These are phyloP conservation scores for Euplagia quadripunctaria DNA, from an alignment of 2,888 invertebrate species.

Conservation along the genomic window DNA sequence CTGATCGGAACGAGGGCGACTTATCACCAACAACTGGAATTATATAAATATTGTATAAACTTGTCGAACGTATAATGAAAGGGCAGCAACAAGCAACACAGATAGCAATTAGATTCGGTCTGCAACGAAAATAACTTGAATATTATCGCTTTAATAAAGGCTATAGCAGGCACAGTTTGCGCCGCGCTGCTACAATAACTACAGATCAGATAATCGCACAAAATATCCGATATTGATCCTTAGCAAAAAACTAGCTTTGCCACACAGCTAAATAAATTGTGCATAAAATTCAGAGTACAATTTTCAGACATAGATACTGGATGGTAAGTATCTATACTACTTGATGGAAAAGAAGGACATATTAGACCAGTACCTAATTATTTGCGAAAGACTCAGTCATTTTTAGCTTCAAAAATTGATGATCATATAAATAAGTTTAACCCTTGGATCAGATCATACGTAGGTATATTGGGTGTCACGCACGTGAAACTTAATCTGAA, in stretches of 20 bases:
- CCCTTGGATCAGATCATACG: too few relatives aligned
- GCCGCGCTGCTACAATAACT: conserved; percentile 44
- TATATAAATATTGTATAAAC: conserved; percentile 68
- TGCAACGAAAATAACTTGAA: conserved; percentile 66
- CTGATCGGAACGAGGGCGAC: conserved; percentile 68
- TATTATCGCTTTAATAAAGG: conserved; percentile 73
- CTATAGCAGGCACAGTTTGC: conserved; percentile 58
- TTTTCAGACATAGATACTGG: background rate
- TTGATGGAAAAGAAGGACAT: background rate
- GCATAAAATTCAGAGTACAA: background rate
- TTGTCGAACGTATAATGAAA: conserved; percentile 66
- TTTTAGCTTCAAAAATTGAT: background rate
- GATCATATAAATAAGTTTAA: too few relatives aligned
- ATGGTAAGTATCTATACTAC: background rate
- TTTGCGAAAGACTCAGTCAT: background rate
- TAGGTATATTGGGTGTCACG: too few relatives aligned
- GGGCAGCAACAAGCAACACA: conserved; percentile 56
- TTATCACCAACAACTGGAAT: conserved; percentile 66
- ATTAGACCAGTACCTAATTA: background rate
- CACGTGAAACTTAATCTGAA: too few relatives aligned
- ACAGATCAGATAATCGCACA: conserved; percentile 48
- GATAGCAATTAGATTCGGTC: conserved; percentile 63
- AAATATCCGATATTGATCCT: conserved; percentile 59
- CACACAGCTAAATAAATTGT: conserved; percentile 18
- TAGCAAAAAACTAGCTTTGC: conserved; percentile 34